phyloP scores from a whole-genome alignment of 1,140 invertebrate genomes.

The Drosophila biarmipes region DNA sequence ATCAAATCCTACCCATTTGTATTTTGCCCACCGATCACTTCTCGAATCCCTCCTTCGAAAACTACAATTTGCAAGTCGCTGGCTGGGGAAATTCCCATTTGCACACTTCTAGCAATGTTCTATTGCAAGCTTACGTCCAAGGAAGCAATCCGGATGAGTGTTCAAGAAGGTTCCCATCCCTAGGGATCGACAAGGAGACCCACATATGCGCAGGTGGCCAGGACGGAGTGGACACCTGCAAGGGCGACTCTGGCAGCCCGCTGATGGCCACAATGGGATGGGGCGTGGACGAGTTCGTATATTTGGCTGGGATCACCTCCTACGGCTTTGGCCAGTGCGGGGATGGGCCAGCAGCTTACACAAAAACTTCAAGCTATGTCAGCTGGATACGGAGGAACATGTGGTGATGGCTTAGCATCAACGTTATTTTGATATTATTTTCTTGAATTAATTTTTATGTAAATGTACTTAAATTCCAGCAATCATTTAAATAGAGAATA shows the following conservation, averaged over 20 bases:
- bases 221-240: neutral
- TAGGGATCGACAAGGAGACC: neutral
- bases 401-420: too few relatives aligned
- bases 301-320: neutral
- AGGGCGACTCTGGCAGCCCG: neutral
- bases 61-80: neutral
- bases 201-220: neutral
- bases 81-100: neutral
- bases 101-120: neutral
- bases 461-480: too few relatives aligned
- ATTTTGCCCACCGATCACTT: neutral
- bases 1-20: neutral
- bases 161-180: neutral
- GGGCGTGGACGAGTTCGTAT: neutral
- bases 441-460: too few relatives aligned
- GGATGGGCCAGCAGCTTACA: neutral
- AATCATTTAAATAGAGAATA: too few relatives aligned
- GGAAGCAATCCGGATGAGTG: neutral
- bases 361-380: neutral
- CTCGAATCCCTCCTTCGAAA: neutral
- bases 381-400: neutral
- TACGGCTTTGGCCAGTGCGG: neutral
- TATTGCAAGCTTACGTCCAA: neutral
- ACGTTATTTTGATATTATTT: too few relatives aligned
- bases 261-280: neutral